Base-by-base conservation (phyloP, 2,113 vertebrate genomes). In the Nerophis lumbriciformis region DNA sequence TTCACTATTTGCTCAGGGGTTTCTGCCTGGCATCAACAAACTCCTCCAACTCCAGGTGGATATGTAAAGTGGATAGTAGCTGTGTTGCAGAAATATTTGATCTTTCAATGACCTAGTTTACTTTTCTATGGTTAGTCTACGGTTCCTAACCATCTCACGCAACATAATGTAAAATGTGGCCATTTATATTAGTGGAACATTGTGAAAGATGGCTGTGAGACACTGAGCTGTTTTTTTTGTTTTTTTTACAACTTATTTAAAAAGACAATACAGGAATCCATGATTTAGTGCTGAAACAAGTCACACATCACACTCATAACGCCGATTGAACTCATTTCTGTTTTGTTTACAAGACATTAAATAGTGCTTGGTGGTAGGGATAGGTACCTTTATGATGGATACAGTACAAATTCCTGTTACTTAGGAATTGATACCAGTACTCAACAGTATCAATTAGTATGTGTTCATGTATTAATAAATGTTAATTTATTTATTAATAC, bases 11-110 rank as follows among this genome's bases (percentile, higher is more conserved):
- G 53, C 69, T 72, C 6, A 3, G 42, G 60, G 64, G 12, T 65
- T 49, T 62, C 50, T 16, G 49, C 54, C 48, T 37, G 54, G 54
- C 51, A 54, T 67, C 47, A 64, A 65, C 71, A 13, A 76, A 35
- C 60, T 57, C 54, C 51, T 75, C 55, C 16, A 69, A 54, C 65
- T 78, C 10, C 61, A 69, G 60, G 59, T 61, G 35, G 39, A 61
- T 56, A 68, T 62, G 21, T 64, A 69, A 67, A 61, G 36, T 66
- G 64, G 74, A 63, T 65, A 60, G 55, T 61, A 48, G 55, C 55
- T 61, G 57, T 56, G 45, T 16, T 66, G 48, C 65, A 59, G 54
- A 65, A 69, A 63, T 73, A 77, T 72, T 69, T 77, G 62, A 77
- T 71, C 54, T 64, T 64, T 55, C 48, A 8, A 5, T 59, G 60